These are phyloP conservation scores for Sinocyclocheilus grahami DNA, from an alignment of 2,113 vertebrate species.

Conservation along the genomic window DNA sequence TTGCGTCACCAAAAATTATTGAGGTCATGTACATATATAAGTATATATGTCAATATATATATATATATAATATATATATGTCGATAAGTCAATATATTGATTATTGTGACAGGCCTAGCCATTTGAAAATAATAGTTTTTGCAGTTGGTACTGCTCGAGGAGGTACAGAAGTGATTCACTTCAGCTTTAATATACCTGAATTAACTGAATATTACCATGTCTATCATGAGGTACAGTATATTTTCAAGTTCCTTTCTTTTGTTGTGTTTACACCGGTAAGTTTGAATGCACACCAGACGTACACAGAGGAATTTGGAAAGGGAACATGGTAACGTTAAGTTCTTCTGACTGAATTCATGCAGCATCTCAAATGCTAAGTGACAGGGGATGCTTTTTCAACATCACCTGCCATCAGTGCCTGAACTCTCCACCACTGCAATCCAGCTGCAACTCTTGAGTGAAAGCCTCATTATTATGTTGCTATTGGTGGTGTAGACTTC, in stretches of 20 bases:
- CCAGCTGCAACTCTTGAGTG: slow-evolving; percentile 44
- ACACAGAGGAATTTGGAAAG: slow-evolving; percentile 45
- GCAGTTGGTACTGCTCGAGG: too few species aligned
- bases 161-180: too few species aligned
- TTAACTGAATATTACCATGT: not conserved
- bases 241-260: not conserved
- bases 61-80: too few species aligned
- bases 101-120: too few species aligned
- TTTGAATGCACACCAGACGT: not conserved
- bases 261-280: not conserved
- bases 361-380: slow-evolving; percentile 70
- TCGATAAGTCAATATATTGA: too few species aligned
- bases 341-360: slow-evolving; percentile 72
- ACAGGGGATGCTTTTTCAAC: slow-evolving; percentile 70
- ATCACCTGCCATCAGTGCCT: slow-evolving; percentile 70
- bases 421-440: slow-evolving; percentile 55
- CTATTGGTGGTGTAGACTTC: slow-evolving; percentile 30
- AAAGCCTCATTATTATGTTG: slow-evolving; percentile 37
- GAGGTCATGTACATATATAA: too few species aligned
- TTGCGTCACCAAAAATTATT: too few species aligned
- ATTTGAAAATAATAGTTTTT: too few species aligned
- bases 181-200: not conserved
- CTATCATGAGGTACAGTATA: not conserved
- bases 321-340: slow-evolving; percentile 65
- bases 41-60: too few species aligned